Base-by-base conservation (phyloP, 2,888 invertebrate genomes). In the Catocala fraxini region DNA sequence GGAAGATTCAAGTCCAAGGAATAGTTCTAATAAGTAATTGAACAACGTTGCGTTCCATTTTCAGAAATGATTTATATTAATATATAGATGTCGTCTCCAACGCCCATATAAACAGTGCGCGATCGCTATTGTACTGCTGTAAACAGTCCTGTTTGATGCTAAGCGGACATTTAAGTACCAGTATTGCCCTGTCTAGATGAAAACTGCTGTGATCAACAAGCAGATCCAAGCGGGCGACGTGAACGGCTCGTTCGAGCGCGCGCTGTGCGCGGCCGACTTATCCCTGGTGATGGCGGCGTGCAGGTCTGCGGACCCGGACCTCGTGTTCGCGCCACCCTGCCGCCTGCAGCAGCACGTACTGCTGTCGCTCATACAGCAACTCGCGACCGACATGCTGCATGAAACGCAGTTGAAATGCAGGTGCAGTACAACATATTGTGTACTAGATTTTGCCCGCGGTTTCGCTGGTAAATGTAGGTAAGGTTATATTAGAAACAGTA, bases 291-390 rank as follows among this genome's bases (percentile, higher is more conserved):
- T 98, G 87, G 96, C 96, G 67, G 97, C 98, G 9, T 98, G 99
- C 86, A 97, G 98, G 76, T 96, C 96, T 64, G 97, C 97, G 6
- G 97, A 97, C 83, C 97, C 97, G 0, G 95, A 95, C 45, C 93
- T 95, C 66, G 96, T 98, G 54, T 98, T 98, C 86, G 90, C 94
- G 34, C 73, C 95, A 54, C 95, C 95, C 5, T 97, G 97, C 81
- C 95, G 96, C 33, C 95, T 98, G 70, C 96, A 96, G 65, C 99
- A 98, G 87, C 96, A 97, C 58, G 98, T 98, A 34, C 93, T 99
- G 60, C 94, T 99, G 41, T 98, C 99, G 0, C 95, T 99, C 39
- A 97, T 99, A 68, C 99, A 99, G 85, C 99, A 99, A 89, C 96
- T 99, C 15, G 97, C 98, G 13, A 97, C 98, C 0, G 99, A 99